These are phyloP conservation scores for Marcusenius ussheri DNA, from an alignment of 2,113 vertebrate species.

Conservation along the genomic window DNA sequence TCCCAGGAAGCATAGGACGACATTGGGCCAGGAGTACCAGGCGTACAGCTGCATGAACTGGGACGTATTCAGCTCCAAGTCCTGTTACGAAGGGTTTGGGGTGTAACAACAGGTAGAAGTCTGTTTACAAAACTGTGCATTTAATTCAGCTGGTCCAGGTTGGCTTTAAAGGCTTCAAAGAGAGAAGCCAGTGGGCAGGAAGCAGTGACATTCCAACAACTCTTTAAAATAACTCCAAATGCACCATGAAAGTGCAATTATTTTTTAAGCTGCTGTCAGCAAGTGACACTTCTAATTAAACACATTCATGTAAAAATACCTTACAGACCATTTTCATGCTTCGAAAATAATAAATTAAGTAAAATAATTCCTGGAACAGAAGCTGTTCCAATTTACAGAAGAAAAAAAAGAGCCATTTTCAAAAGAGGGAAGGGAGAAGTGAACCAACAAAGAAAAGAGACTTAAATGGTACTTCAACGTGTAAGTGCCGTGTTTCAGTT, in stretches of 20 bases:
- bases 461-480: not conserved
- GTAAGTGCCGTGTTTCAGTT: not conserved
- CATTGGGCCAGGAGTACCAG: constrained; percentile 98
- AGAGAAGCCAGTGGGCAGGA: not conserved
- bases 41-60: constrained; percentile 92
- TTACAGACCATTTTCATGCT: not conserved
- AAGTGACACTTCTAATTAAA: not conserved
- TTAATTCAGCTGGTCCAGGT: not conserved
- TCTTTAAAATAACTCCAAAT: not conserved
- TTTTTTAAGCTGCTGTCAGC: not conserved
- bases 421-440: not conserved
- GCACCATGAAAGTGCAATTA: not conserved
- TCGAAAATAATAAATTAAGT: not conserved
- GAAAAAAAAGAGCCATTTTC: not conserved
- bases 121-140: not conserved
- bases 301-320: not conserved
- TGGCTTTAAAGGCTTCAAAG: not conserved
- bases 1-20: constrained; percentile 89
- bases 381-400: not conserved
- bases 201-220: not conserved
- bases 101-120: not conserved
- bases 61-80: constrained; percentile 80
- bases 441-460: not conserved
- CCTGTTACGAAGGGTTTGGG: constrained; percentile 50
- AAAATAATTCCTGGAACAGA: not conserved